A percentile compares a stretch with the other conserved stretches of the same genome.
phyloP scores from a whole-genome alignment of 92 coral and sea anemone species.

The Epizoanthus illoricatus region DNA sequence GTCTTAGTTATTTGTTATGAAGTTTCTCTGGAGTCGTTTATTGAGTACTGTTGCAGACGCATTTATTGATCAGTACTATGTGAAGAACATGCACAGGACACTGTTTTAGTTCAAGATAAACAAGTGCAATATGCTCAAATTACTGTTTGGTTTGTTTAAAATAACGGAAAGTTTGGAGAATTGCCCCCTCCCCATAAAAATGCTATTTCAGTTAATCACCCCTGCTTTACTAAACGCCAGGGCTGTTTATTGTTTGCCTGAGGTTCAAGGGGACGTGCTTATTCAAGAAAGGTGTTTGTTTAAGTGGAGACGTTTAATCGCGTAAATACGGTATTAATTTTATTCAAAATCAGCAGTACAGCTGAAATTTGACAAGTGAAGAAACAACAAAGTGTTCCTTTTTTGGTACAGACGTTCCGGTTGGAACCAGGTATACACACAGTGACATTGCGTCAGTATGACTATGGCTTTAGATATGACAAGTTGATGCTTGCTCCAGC shows the following conservation, averaged over 20 bases:
- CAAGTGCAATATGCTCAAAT: no score
- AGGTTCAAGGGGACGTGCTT: no score
- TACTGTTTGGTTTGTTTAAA: not conserved
- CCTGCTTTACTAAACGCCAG: no score
- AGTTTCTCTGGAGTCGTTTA: no score
- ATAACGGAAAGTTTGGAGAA: not conserved
- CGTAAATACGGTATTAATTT: conserved; percentile 1
- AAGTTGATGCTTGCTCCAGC: conserved; percentile 68
- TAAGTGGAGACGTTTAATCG: not conserved
- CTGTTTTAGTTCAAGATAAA: no score
- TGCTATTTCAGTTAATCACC: no score
- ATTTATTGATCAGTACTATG: no score
- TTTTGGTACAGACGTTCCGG: conserved; percentile 48
- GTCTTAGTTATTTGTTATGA: no score
- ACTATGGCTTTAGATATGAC: conserved; percentile 63
- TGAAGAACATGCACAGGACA: no score
- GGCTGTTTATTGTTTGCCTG: no score
- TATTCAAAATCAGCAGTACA: not conserved
- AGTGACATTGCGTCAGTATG: conserved; percentile 64
- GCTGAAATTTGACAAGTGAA: not conserved
- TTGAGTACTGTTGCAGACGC: no score
- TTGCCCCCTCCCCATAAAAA: no score
- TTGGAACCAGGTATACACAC: conserved; percentile 81
- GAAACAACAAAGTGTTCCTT: not conserved
- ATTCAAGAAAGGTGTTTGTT: not conserved